Conservation (phyloP, 2,113 vertebrate genomes). For the Geothlypis trichas region DNA sequence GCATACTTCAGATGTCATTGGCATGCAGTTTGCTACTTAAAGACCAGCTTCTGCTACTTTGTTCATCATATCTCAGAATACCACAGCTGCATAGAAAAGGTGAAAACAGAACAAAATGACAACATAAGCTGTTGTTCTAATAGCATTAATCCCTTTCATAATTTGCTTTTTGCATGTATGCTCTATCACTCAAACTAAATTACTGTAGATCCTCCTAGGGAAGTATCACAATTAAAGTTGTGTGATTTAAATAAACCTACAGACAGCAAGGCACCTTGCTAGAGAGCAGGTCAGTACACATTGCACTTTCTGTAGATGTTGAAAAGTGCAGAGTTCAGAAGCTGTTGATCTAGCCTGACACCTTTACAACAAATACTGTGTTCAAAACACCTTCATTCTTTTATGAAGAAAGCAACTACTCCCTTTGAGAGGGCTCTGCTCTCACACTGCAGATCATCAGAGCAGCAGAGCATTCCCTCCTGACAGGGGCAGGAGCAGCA, state of each 20-base stretch:
- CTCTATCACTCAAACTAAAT: background rate
- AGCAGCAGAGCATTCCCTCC: rapidly evolving
- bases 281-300: background rate
- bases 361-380: background rate
- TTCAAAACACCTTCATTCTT: background rate
- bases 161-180: background rate
- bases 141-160: background rate
- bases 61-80: background rate
- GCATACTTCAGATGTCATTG: background rate
- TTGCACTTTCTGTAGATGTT: background rate
- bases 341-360: background rate
- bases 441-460: rapidly evolving
- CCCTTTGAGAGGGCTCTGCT: background rate
- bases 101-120: background rate
- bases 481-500: background rate
- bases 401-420: background rate
- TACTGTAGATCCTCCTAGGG: background rate
- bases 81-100: background rate
- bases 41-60: background rate
- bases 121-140: background rate
- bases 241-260: background rate
- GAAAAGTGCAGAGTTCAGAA: background rate
- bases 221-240: background rate
- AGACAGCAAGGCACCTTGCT: background rate
- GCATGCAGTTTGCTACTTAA: background rate